Conservation (phyloP, 2,797 vertebrate species). For the Prionace glauca region DNA sequence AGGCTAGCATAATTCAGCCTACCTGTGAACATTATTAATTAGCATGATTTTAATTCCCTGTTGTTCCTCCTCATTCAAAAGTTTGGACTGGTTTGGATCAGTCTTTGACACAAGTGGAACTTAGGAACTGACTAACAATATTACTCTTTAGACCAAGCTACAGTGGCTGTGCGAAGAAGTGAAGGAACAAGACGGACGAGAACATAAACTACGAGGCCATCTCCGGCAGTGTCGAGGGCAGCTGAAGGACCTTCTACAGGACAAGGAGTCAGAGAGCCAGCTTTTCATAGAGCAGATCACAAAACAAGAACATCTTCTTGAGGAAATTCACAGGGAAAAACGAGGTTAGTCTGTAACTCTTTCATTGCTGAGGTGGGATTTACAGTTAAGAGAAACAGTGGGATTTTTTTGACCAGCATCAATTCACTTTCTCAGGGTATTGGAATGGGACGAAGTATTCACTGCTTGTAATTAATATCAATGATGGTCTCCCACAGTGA, state of each 20-base stretch:
- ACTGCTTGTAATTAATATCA: background rate
- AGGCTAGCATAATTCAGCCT: background rate
- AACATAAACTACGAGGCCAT: conserved; percentile 62
- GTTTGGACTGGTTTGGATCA: background rate
- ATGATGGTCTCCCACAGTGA: background rate
- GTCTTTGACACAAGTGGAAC: background rate
- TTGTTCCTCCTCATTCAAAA: background rate
- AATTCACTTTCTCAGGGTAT: background rate
- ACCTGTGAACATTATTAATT: background rate
- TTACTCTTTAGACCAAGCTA: conserved; percentile 65
- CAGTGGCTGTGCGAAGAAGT: conserved; percentile 85
- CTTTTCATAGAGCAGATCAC: conserved; percentile 69
- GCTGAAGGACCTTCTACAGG: conserved; percentile 62
- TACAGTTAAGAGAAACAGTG: background rate
- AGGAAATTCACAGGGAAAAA: conserved; percentile 71
- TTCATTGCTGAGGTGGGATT: background rate
- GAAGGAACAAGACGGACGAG: conserved; percentile 65
- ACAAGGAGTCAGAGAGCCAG: conserved; percentile 65
- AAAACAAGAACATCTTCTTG: conserved; percentile 73
- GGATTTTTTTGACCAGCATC: background rate
- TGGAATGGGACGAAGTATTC: background rate
- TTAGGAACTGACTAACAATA: background rate
- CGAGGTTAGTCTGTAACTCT: conserved; percentile 62
- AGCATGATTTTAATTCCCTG: background rate
- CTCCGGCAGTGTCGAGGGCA: conserved; percentile 69